Percentiles rank a stretch among this genome's conserved stretches.
phyloP scores from a whole-genome alignment of 2,797 vertebrate genomes.

The Stomatorhinus walkeri region DNA sequence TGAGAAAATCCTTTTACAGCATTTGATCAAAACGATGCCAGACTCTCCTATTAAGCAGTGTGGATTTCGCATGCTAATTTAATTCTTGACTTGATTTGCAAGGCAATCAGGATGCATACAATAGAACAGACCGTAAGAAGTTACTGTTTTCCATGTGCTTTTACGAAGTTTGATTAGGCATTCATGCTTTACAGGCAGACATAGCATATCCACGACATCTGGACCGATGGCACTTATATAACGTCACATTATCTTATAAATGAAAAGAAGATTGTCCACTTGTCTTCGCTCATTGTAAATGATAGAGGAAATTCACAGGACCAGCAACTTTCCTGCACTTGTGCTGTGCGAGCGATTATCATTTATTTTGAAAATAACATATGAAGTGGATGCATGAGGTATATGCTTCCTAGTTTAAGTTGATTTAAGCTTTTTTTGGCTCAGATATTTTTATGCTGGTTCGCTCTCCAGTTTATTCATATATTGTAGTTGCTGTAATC shows the following conservation, averaged over 20 bases:
- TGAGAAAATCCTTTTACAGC: constrained; percentile 11
- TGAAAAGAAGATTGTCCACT: constrained; percentile 26
- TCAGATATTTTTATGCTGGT: not conserved
- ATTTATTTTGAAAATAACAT: constrained; percentile 5
- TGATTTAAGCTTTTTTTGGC: not conserved
- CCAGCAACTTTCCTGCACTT: constrained; percentile 20
- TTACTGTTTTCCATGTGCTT: constrained; percentile 26
- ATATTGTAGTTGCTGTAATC: not conserved
- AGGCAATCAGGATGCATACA: constrained; percentile 31
- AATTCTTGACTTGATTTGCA: constrained; percentile 31
- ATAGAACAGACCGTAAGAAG: constrained; percentile 7
- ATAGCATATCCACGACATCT: not conserved
- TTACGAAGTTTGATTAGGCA: not conserved
- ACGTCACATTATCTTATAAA: constrained; percentile 31
- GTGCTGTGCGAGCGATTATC: constrained; percentile 20
- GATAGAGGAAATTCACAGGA: constrained; percentile 21
- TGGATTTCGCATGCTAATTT: constrained; percentile 34
- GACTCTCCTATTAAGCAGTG: constrained; percentile 16
- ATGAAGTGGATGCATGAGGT: not conserved
- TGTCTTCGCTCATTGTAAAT: constrained; percentile 33
- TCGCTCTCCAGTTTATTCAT: not conserved
- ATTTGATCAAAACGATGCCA: constrained; percentile 30
- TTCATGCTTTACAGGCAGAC: not conserved
- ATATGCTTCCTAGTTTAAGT: not conserved
- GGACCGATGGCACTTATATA: constrained; percentile 24